phyloP scores from a whole-genome alignment of 2,113 vertebrate species.

The Marmota flaviventris region DNA sequence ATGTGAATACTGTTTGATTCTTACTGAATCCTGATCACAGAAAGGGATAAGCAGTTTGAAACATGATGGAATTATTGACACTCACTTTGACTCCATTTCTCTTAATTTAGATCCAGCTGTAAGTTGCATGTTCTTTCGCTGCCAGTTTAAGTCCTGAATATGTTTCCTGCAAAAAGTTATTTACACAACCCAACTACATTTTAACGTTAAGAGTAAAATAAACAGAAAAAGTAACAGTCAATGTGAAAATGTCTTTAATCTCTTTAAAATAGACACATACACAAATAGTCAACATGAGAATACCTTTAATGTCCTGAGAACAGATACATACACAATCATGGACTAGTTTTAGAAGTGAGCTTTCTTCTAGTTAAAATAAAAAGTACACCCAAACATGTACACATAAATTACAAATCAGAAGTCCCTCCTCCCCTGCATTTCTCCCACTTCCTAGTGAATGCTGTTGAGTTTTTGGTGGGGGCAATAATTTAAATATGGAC shows the following conservation, averaged over 20 bases:
- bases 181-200: constrained; percentile 17
- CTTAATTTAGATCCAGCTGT: constrained; percentile 96
- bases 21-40: neutral
- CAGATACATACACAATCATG: too few relatives aligned
- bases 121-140: constrained; percentile 98
- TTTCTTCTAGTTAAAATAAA: neutral
- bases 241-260: constrained; percentile 17
- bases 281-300: too few relatives aligned
- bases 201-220: neutral
- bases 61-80: constrained; percentile 61
- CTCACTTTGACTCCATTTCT: constrained; percentile 98
- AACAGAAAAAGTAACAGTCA: constrained; percentile 7
- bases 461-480: neutral
- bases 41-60: neutral
- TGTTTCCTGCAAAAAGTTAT: constrained; percentile 90
- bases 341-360: too few relatives aligned
- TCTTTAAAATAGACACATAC: neutral
- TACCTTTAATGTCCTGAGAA: too few relatives aligned
- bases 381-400: neutral
- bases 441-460: neutral
- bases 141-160: constrained; percentile 99
- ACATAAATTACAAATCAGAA: neutral
- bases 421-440: neutral
- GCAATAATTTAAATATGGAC: neutral
- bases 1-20: neutral